Evolutionary conservation across 2,113 vertebrate genomes (phyloP), one percentile per base, ranked within the genome.

Genomic region (Pithys albifrons): DNA sequence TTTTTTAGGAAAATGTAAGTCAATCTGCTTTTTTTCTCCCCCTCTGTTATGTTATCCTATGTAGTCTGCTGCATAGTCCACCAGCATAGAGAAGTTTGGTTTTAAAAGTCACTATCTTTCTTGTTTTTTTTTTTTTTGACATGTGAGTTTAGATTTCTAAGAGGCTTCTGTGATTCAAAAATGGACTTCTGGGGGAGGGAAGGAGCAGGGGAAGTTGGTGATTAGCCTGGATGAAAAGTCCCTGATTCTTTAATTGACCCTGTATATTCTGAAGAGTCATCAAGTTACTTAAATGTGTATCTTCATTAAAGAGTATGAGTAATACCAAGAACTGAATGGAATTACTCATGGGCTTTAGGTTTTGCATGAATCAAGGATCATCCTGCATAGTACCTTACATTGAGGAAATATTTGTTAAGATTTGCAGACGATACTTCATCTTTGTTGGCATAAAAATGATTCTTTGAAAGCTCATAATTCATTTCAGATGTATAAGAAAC

Each of bases 401-500:
- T 52, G 79, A 73, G 31, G 48, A 91, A 55, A 73, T 77, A 54
- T n/a, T 18, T 94, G 54, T 52, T 92, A 66, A 83, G 77, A 69
- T 77, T 91, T 87, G 33, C 67, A 51, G 67, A 46, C 69, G 29
- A 52, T 66, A 28, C 24, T 69, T 93, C 67, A 45, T 35, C 22
- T 93, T 48, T 90, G 61, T 65, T 54, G 87, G 65, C 2, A 24
- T 72, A 76, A 67, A 95, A 91, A 54, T 58, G 65, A 61, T 96
- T 90, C 45, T 91, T 95, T 77, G 73, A 93, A 90, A 95, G 66
- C 54, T 91, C 27, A 48, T 77, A 76, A 62, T 76, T 69, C 3
- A 61, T 96, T 94, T 95, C 76, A 88, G 55, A 85, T 67, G 9
- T 92, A 67, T 91, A 95, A 94, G 70, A 78, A 91, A 88, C 18